Evolutionary conservation across 2,888 invertebrate genomes (phyloP).

Genomic region (Noctuana brunneofusca): DNA sequence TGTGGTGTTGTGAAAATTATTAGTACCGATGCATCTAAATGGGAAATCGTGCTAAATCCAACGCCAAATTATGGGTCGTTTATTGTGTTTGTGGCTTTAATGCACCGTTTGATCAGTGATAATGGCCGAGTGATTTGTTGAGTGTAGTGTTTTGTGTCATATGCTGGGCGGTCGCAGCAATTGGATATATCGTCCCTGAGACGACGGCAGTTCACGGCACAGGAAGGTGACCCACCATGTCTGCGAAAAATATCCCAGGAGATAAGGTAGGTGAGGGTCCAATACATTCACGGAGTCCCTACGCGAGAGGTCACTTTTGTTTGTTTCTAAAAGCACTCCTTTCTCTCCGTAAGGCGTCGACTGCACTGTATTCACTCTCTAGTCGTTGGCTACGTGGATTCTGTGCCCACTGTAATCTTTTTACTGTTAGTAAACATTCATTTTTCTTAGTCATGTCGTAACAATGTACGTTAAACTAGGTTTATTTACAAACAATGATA

Average conservation of each 20-base stretch:
- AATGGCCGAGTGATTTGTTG: slow-evolving; percentile 80
- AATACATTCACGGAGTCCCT: neutral
- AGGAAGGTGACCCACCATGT: slow-evolving; percentile 84
- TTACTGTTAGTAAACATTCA: slow-evolving; percentile 31
- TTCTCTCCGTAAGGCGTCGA: slow-evolving; percentile 62
- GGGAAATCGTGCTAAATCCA: slow-evolving; percentile 80
- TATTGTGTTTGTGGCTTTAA: slow-evolving; percentile 79
- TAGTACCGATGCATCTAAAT: slow-evolving; percentile 80
- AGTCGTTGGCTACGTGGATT: slow-evolving; percentile 36
- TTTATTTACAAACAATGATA: slow-evolving; percentile 29
- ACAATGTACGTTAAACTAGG: slow-evolving; percentile 4
- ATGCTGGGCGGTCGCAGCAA: slow-evolving; percentile 78
- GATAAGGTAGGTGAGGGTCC: slow-evolving; percentile 89
- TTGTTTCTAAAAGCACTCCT: slow-evolving; percentile 66
- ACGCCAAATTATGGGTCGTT: slow-evolving; percentile 78
- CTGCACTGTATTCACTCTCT: slow-evolving; percentile 28
- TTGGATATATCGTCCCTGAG: slow-evolving; percentile 78
- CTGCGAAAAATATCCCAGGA: slow-evolving; percentile 91
- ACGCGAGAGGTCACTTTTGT: slow-evolving; percentile 54
- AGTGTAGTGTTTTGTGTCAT: slow-evolving; percentile 81
- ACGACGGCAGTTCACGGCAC: slow-evolving; percentile 74
- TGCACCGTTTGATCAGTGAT: slow-evolving; percentile 77
- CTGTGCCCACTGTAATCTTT: slow-evolving; percentile 4
- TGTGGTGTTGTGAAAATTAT: slow-evolving; percentile 81
- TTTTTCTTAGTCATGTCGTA: neutral